Evolutionary conservation across 2,888 invertebrate species (phyloP).

Genomic region (Nemotelus pantherinus): DNA sequence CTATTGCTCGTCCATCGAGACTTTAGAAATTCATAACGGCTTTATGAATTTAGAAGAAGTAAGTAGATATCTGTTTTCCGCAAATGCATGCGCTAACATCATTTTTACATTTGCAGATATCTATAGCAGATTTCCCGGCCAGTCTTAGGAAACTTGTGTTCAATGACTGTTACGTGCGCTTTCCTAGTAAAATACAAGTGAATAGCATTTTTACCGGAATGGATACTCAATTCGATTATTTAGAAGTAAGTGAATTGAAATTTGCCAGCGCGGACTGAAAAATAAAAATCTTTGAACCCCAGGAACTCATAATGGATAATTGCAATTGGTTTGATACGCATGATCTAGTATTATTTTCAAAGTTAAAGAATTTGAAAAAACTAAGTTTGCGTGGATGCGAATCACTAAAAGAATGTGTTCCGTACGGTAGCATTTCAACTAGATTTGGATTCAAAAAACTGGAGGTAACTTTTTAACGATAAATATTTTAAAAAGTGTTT

Average conservation of each 20-base stretch:
- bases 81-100: neutral
- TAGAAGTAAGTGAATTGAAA: slow-evolving; percentile 56
- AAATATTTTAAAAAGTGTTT: no score
- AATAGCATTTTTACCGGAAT: slow-evolving; percentile 62
- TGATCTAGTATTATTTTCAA: slow-evolving; percentile 77
- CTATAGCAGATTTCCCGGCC: slow-evolving; percentile 72
- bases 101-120: slow-evolving; percentile 67
- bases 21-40: slow-evolving; percentile 60
- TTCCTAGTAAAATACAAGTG: slow-evolving; percentile 53
- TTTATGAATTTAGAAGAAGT: slow-evolving; percentile 62
- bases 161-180: slow-evolving; percentile 58
- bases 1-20: slow-evolving; percentile 56
- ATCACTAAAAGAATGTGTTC: slow-evolving; percentile 75
- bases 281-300: slow-evolving; percentile 52
- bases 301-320: slow-evolving; percentile 76
- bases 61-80: slow-evolving; percentile 45
- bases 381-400: slow-evolving; percentile 74
- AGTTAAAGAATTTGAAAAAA: slow-evolving; percentile 71
- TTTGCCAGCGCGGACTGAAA: neutral
- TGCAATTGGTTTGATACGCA: slow-evolving; percentile 81
- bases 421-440: slow-evolving; percentile 79
- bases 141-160: slow-evolving; percentile 70
- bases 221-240: slow-evolving; percentile 57
- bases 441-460: slow-evolving; percentile 71
- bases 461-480: slow-evolving; percentile 59